Conservation (phyloP, 2,113 vertebrate genomes). For the Gasterosteus nipponicus region DNA sequence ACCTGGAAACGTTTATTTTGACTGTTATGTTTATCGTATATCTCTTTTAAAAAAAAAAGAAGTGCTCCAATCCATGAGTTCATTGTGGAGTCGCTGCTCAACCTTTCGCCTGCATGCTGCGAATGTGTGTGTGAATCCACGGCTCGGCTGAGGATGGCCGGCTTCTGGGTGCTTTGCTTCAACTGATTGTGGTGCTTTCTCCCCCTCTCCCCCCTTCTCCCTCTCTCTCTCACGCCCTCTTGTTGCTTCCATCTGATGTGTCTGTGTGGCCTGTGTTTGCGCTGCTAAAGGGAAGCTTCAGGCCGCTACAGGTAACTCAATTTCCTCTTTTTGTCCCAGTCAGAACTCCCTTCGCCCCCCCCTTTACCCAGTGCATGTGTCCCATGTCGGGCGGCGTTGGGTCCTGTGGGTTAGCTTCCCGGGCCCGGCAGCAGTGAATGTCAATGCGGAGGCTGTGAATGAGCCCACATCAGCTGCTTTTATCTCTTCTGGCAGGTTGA, state of each 20-base stretch:
- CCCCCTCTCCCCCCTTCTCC: constrained; percentile 4
- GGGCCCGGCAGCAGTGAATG: constrained; percentile 65
- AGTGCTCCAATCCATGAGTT: not conserved
- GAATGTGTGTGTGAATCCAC: constrained; percentile 44
- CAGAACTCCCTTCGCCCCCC: not conserved
- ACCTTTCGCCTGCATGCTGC: constrained; percentile 66
- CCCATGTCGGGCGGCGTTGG: constrained; percentile 28
- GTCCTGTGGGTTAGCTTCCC: constrained; percentile 20
- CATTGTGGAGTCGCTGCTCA: constrained; percentile 20
- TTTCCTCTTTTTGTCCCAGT: constrained; percentile 37
- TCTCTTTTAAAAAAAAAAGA: no score
- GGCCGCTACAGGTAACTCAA: constrained; percentile 93
- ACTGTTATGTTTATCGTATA: no score
- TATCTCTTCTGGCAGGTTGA: constrained; percentile 62
- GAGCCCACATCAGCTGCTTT: constrained; percentile 63
- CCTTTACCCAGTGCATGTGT: constrained; percentile 30
- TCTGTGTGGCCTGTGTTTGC: constrained; percentile 79
- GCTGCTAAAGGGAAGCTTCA: constrained; percentile 97
- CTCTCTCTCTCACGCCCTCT: constrained; percentile 73
- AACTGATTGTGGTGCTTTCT: constrained; percentile 67
- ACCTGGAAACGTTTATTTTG: no score
- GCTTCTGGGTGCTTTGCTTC: constrained; percentile 52
- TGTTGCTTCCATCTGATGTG: constrained; percentile 69
- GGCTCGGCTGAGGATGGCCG: constrained; percentile 49
- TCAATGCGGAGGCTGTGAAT: constrained; percentile 70